A percentile compares a stretch with the other conserved stretches of the same genome.
These are phyloP conservation scores for Ophioderma brevispina DNA, from an alignment of 35 echinoderm and acorn worm species.

Conservation along the genomic window DNA sequence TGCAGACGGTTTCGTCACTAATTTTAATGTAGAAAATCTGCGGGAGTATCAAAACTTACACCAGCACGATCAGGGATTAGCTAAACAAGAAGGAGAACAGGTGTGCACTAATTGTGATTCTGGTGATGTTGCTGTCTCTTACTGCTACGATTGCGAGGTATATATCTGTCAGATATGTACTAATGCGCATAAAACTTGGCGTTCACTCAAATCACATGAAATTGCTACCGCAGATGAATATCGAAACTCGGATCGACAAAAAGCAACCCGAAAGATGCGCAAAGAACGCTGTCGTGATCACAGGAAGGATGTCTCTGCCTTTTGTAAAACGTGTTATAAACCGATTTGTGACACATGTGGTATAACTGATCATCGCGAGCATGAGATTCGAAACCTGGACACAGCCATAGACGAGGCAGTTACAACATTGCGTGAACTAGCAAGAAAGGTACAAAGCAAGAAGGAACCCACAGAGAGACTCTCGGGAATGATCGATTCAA, in stretches of 20 bases:
- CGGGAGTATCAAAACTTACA: slow-evolving; percentile 38
- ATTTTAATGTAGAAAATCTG: slow-evolving; percentile 48
- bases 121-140: slow-evolving; percentile 7
- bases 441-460: slow-evolving; percentile 23
- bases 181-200: slow-evolving; percentile 29
- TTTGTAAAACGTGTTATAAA: slow-evolving; percentile 35
- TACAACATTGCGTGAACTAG: slow-evolving; percentile 9
- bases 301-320: slow-evolving; percentile 25
- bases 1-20: background rate
- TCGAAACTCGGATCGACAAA: background rate
- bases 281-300: background rate
- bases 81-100: too few relatives aligned
- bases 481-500: slow-evolving; percentile 23
- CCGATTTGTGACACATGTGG: slow-evolving; percentile 46
- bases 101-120: slow-evolving; percentile 29
- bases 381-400: slow-evolving; percentile 20
- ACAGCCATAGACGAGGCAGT: slow-evolving; percentile 31
- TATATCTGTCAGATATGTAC: slow-evolving; percentile 42
- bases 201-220: slow-evolving; percentile 5
- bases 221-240: background rate
- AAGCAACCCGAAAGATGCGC: too few relatives aligned
- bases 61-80: background rate
- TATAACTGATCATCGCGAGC: slow-evolving; percentile 15
- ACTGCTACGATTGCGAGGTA: slow-evolving; percentile 38
- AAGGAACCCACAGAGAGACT: slow-evolving; percentile 29